Evolutionary conservation across 2,888 invertebrate genomes (phyloP), one percentile per base, ranked within the genome.

Genomic region (Drosophila siamana): DNA sequence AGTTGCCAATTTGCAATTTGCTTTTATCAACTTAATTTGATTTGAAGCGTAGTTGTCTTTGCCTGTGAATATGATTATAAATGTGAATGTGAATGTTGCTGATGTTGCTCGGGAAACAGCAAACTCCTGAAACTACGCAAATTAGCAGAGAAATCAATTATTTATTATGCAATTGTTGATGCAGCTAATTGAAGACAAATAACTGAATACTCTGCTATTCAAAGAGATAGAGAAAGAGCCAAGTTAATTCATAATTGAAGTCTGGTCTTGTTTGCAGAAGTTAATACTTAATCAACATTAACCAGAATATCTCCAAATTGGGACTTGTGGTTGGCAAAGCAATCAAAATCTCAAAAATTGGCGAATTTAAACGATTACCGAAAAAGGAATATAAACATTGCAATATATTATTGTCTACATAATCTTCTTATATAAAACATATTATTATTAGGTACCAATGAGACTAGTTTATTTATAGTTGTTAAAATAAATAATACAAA

Each of bases 11-110:
- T 85, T 87, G 76, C 82, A 83, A 88, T 86, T 88, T 86, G 82
- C 86, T 81, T 89, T 87, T 89, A 84, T 81, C 88, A 85, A 73
- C 86, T 89, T 87, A 89, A 84, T 84, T 84, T 81, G 80, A 78
- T 87, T 84, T 89, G 82, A 65, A 67, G 70, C 55, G 56, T 84
- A 61, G 80, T 88, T 88, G 87, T 52, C 55, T 69, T 59, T 57
- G 26, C 16, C 24, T 44, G 33, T 38, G 52, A 19, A 30, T 41
- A 19, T 30, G 33, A 33, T n/a, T 33, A 33, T 33, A 4, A 33
- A 22, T 51, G 28, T 11, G 2, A n/a, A 11, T 13, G 22, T 8
- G 16, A 3, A 26, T 24, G 41, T 16, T 11, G 43, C 8, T 11
- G 28, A 13, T 26, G 22, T 9, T 7, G 28, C n/a, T 24, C n/a